Conservation (phyloP, 2,113 vertebrate genomes). For the Anser brachyrhynchus region DNA sequence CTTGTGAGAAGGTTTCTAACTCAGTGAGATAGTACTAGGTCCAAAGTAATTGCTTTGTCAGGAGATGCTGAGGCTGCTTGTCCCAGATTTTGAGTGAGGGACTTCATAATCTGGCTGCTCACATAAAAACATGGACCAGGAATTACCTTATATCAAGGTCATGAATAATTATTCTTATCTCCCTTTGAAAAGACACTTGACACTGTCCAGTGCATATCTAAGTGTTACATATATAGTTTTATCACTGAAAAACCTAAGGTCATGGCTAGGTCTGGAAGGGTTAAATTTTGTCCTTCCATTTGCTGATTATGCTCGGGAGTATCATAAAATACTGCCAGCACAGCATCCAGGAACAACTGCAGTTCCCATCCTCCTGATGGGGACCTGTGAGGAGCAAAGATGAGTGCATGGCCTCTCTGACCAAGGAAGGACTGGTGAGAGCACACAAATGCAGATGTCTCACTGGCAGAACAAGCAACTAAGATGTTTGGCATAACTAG, state of each 20-base stretch:
- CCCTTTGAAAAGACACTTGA: neutral
- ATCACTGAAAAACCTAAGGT: neutral
- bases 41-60: neutral
- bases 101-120: neutral
- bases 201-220: neutral
- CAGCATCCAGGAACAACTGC: neutral
- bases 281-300: neutral
- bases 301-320: neutral
- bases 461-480: neutral
- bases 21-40: neutral
- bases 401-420: neutral
- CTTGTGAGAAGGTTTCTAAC: neutral
- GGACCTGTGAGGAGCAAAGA: neutral
- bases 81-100: neutral
- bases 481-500: neutral
- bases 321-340: rapidly evolving
- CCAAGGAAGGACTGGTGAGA: neutral
- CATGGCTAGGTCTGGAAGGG: neutral
- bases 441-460: neutral
- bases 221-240: rapidly evolving
- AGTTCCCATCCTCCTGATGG: neutral
- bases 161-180: neutral
- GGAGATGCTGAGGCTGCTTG: neutral
- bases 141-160: neutral
- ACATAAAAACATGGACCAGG: neutral